Base-by-base conservation (phyloP, 2,888 invertebrate species). In the Steinernema hermaphroditum region DNA sequence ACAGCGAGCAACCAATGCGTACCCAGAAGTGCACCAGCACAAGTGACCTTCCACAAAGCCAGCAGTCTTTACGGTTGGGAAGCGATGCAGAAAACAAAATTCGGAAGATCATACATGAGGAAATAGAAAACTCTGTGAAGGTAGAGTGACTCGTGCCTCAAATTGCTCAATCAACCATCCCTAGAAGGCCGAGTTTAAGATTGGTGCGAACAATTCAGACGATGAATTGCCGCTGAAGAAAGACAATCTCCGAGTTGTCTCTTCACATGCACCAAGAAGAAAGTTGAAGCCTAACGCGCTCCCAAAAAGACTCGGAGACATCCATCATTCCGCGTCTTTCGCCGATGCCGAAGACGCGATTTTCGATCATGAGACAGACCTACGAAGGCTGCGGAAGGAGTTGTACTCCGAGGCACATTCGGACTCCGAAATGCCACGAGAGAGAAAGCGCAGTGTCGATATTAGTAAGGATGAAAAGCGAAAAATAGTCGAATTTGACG, bases 1-100 rank as follows among this genome's bases (percentile, higher is more conserved):
- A 44, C 8, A 27, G 76, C 37, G 44, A 49, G 24, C 24, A 44
- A 49, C 24, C 57, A 16, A 16, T 46, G 27, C 27, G 27, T 4
- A 34, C 41, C 34, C 50, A 37, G 49, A 74, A 69, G 62, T 41
- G 76, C 24, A 76, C 76, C 14, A 76, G 76, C 73, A 76, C 76
- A 16, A 76, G 75, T 16, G 77, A 77, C 22, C 68, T 77, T 29
- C 68, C 57, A 72, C 72, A 78, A 77, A 16, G 77, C 71, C 9
- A 71, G 2, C 62, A 62, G 19, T 62, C 62, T 14, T 14, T 62
- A 1, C 62, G 62, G 4, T 32, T 62, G 6, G 62, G 62, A 32
- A 19, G 32, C 1, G 62, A 62, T 8, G 62, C 62, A 6, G 62
- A 62, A 27, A 32, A 29, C 32, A 62, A 62, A 16, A 62, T 62